These are phyloP conservation scores for Grus americana DNA, from an alignment of 2,113 vertebrate species.

Conservation along the genomic window DNA sequence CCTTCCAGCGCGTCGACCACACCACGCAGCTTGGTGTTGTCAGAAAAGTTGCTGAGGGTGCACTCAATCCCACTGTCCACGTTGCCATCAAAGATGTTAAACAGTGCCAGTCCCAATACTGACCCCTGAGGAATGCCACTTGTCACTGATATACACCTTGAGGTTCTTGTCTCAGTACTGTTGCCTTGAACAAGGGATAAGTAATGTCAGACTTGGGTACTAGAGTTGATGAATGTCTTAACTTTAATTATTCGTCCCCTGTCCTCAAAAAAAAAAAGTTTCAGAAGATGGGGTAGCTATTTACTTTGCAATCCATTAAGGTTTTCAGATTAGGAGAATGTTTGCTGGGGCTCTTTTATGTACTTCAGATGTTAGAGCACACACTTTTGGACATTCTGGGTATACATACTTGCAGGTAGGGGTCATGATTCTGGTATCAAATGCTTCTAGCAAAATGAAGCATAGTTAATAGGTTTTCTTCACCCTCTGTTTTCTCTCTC, in stretches of 20 bases:
- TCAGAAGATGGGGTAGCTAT: background rate
- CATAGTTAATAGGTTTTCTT: background rate
- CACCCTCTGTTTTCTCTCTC: background rate
- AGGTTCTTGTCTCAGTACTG: background rate
- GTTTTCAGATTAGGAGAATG: background rate
- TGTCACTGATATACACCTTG: background rate
- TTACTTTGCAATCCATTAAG: background rate
- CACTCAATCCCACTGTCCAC: too few relatives aligned
- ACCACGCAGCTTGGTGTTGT: too few relatives aligned
- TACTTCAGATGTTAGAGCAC: background rate
- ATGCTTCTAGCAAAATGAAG: background rate
- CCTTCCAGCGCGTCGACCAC: too few relatives aligned
- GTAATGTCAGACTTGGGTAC: background rate
- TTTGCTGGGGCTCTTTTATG: background rate
- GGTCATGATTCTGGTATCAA: background rate
- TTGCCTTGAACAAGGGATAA: background rate
- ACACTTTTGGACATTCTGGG: background rate
- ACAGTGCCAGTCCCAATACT: too few relatives aligned
- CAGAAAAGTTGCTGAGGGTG: too few relatives aligned
- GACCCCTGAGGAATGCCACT: too few relatives aligned
- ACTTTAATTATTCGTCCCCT: background rate
- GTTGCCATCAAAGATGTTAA: too few relatives aligned
- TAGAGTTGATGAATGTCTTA: background rate
- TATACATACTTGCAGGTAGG: background rate
- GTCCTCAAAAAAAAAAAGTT: background rate